Evolutionary conservation across 2,888 invertebrate species (phyloP).

Genomic region (Stratiomys singularior): DNA sequence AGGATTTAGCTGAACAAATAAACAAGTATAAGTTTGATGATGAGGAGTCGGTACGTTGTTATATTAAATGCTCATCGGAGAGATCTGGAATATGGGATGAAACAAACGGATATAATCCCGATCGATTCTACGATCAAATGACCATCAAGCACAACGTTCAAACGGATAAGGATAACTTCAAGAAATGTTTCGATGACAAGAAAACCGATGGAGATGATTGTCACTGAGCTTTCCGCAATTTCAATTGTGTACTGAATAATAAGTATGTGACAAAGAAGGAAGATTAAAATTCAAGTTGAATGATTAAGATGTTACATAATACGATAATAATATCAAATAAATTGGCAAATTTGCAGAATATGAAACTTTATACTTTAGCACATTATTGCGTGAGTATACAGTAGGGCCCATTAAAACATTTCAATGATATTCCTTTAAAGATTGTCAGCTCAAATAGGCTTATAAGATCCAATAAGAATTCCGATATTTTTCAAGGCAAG

Average conservation of each 20-base stretch:
- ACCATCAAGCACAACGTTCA: not conserved
- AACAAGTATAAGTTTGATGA: not conserved
- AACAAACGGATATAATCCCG: not conserved
- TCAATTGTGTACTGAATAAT: constrained; percentile 27
- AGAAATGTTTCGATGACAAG: constrained; percentile 18
- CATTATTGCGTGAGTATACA: no score
- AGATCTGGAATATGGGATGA: not conserved
- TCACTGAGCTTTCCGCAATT: constrained; percentile 11
- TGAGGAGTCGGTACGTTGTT: constrained; percentile 11
- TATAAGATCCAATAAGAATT: no score
- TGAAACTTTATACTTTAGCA: no score
- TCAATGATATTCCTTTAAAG: no score
- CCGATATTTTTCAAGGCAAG: no score
- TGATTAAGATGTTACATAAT: no score
- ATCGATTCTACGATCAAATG: constrained; percentile 17
- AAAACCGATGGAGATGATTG: constrained; percentile 8
- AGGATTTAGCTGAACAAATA: not conserved
- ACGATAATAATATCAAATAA: no score
- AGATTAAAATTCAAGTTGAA: no score
- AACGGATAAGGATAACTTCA: not conserved
- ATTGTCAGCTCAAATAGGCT: no score
- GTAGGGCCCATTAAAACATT: no score
- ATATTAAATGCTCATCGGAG: constrained; percentile 12
- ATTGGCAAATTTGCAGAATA: no score
- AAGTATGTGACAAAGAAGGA: not conserved